Base-by-base conservation (phyloP, 2,888 invertebrate species). In the Drosophila ezoana region DNA sequence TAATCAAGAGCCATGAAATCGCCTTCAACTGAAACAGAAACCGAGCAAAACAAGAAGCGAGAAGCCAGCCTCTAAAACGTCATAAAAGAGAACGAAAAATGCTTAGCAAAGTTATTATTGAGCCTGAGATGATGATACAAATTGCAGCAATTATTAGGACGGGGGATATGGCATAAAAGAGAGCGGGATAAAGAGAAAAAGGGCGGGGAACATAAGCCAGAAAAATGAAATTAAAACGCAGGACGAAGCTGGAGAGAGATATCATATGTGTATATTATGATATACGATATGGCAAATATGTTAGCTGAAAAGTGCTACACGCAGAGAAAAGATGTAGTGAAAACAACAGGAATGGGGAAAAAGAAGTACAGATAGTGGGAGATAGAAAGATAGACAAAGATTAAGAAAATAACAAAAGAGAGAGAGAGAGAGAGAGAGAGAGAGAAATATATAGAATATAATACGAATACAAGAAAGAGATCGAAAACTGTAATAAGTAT, bases 1-100 rank as follows among this genome's bases (percentile, higher is more conserved):
- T 81, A 81, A 81, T 87, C 85, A 82, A 81, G 78, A 62, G 49
- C 72, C 81, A 81, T 83, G 87, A 80, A 86, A 86, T 87, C 78
- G 82, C 60, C 68, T 72, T 68, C 37, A 70, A 78, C 33, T 62
- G 81, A 84, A 84, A 76, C 79, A 73, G 73, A 85, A 78, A 78
- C 28, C 54, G 35, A 54, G 41, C 52, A 41, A 49, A 20, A 45
- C 20, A 13, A 20, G 44, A 37, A 35, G 35, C 11, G 41, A 40
- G 57, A 48, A 41, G 37, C 38, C 18, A 35, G n/a, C 37, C 28
- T 28, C 28, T 54, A 48, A 43, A 61, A 14, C 32, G 43, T 45
- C 58, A 23, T 40, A 70, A 58, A 60, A 54, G 53, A 66, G 76
- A 73, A 73, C 70, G 79, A 81, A 85, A 87, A 82, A 85, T 82